A percentile compares a stretch with the other conserved stretches of the same genome.
Evolutionary conservation across 2,113 vertebrate genomes (phyloP).

Genomic region (Monopterus albus): DNA sequence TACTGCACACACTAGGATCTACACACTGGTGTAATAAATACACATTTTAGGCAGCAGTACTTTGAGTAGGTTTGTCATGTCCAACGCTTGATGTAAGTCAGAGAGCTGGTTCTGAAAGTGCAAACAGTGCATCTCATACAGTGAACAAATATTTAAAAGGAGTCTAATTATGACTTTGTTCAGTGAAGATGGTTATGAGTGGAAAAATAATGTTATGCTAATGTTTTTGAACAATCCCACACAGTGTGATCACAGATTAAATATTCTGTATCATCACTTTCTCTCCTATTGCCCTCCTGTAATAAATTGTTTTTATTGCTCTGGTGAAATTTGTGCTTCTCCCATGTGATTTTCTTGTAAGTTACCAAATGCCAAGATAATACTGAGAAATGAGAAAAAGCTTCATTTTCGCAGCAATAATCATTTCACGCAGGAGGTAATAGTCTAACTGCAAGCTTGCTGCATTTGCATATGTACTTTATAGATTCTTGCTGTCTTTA

Average conservation of each 20-base stretch:
- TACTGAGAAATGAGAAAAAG: constrained; percentile 51
- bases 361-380: constrained; percentile 34
- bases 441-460: constrained; percentile 21
- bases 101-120: no score
- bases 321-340: constrained; percentile 23
- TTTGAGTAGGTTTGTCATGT: not conserved
- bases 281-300: constrained; percentile 4
- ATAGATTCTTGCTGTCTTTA: constrained; percentile 49
- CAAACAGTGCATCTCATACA: no score
- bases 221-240: not conserved
- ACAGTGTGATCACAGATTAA: constrained; percentile 25
- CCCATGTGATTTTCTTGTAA: constrained; percentile 26
- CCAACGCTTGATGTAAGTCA: not conserved
- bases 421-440: constrained; percentile 46
- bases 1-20: no score
- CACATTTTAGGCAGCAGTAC: no score
- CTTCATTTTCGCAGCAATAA: constrained; percentile 58
- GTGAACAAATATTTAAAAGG: not conserved
- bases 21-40: no score
- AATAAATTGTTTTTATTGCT: constrained; percentile 40
- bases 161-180: not conserved
- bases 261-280: constrained; percentile 23
- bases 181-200: not conserved
- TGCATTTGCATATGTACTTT: constrained; percentile 58
- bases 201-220: not conserved